Base-by-base conservation (phyloP, 2,888 invertebrate genomes). In the Strigamia transsilvanica region DNA sequence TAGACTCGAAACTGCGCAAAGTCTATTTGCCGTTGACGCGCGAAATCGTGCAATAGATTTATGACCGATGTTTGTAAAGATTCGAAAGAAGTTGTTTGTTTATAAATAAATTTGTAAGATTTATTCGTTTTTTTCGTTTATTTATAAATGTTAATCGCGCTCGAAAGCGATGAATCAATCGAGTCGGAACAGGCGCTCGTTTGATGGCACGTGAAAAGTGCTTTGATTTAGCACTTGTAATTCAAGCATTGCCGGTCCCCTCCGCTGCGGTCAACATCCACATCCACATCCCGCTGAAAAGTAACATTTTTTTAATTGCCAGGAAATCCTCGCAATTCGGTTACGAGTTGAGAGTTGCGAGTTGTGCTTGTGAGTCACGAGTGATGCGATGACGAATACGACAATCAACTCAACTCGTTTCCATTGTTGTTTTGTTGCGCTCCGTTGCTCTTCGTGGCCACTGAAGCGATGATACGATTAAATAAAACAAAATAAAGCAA, bases 1-100 rank as follows among this genome's bases (percentile, higher is more conserved):
- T 86, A 78, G 85, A 86, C 56, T 83, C 85, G 56, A 84, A 85
- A 80, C 80, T 18, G 15, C 15, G 38, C 34, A 79, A 79, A 42
- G 6, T 4, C 6, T 73, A 73, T 32, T 32, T 73, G 10, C 73
- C 73, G 12, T 27, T 73, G 15, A 56, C 56, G 18, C 56, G 38
- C 10, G 51, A 32, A 73, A 27, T 73, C 5, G 73, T 27, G 32
- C 23, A 73, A 73, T 73, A 23, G 21, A 66, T 66, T 42, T 61
- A n/a, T 61, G n/a, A n/a, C n/a, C n/a, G n/a, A 38, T 6, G 38
- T 38, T 38, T 38, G 38, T 38, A 51, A 51, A 51, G 10, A 51
- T 51, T 2, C 2, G n/a, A 51, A 51, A 51, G 15, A 46, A 46
- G n/a, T 73, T 73, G 27, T 27, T 27, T 61, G 6, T 18, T 61